Evolutionary conservation across 2,888 invertebrate species (phyloP), one percentile per base, ranked within the genome.

Genomic region (Chymomyza fuscimana): DNA sequence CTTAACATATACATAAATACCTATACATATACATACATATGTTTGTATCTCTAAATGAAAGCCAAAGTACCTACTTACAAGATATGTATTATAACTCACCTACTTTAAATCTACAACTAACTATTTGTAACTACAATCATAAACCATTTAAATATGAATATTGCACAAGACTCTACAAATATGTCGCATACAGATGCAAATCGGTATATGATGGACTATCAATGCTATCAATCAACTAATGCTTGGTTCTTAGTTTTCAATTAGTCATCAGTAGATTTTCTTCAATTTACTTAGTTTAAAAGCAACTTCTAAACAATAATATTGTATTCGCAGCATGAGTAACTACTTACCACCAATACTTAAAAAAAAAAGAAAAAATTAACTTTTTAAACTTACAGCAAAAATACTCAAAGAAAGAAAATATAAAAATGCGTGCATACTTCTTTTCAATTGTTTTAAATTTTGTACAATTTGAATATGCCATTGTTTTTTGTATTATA

Each of bases 1-100:
- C 54, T 54, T 54, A 54, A 64, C n/a, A 32, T 64, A 54, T 25
- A 64, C 51, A 60, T 54, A 36, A 65, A 72, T 58, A 63, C 75
- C 63, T 69, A 78, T 32, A 32, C 32, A 32, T 12, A 59, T 68
- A 32, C 32, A 32, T 12, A 59, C 65, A 65, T 67, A 71, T 68
- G 56, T 67, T 63, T 59, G 67, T 76, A 76, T 70, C 74, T 77
- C 81, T 81, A 78, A 52, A 80, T 56, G 78, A 78, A 84, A 85
- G 88, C 87, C 87, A 85, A 88, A 88, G 87, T 87, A 88, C 88
- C 86, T 88, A 88, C 69, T 86, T 82, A 80, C 75, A 79, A 82
- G 80, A 87, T 70, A 61, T 16, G n/a, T 54, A 54, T 54, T 54
- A 36, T 40, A 46, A 46, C 61, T 73, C 25, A 67, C 67, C 70